phyloP scores from a whole-genome alignment of 2,797 vertebrate species.

The Monodelphis domestica region DNA sequence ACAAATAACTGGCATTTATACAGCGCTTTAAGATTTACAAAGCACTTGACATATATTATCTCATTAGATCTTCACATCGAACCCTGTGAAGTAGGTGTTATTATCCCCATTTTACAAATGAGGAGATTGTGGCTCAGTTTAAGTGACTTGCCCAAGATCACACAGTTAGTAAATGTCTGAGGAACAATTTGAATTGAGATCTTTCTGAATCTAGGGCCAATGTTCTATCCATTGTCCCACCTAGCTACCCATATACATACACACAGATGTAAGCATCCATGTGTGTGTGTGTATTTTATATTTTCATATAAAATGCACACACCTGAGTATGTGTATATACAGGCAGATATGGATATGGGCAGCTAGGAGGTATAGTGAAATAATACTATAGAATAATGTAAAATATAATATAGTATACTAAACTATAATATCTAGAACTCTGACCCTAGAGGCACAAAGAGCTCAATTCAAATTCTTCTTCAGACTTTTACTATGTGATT shows the following conservation, averaged over 20 bases:
- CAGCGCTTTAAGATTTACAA: neutral
- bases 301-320: too few relatives aligned
- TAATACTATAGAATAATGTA: too few relatives aligned
- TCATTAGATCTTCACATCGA: neutral
- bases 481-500: too few relatives aligned
- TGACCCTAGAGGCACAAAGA: too few relatives aligned
- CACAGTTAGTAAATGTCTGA: neutral
- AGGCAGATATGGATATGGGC: too few relatives aligned
- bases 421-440: too few relatives aligned
- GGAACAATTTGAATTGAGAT: neutral
- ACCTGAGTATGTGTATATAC: neutral
- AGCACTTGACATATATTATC: neutral
- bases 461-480: too few relatives aligned
- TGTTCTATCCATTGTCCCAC: neutral
- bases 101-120: neutral
- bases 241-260: neutral
- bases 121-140: neutral
- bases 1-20: neutral
- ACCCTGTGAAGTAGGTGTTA: neutral
- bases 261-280: neutral
- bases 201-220: neutral
- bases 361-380: too few relatives aligned
- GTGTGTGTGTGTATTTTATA: too few relatives aligned
- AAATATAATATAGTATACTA: too few relatives aligned
- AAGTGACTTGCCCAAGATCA: neutral